Percentiles rank a stretch among this genome's conserved stretches.
These are phyloP conservation scores for Muricea muricata DNA, from an alignment of 92 coral and sea anemone species.

Conservation along the genomic window DNA sequence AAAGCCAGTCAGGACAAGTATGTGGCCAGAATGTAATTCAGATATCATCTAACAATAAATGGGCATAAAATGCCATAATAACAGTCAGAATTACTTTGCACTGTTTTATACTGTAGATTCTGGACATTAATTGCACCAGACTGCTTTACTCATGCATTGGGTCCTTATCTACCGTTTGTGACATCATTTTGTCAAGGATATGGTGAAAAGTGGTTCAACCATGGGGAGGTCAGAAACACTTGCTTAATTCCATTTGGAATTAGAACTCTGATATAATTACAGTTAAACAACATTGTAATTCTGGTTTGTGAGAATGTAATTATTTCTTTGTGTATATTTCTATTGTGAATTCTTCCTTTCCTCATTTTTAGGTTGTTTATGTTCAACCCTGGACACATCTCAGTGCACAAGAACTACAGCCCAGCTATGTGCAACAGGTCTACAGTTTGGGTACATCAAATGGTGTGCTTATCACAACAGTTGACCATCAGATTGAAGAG, in stretches of 20 bases:
- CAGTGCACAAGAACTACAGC: slow-evolving; percentile 88
- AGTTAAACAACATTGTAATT: too few relatives aligned
- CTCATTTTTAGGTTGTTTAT: slow-evolving; percentile 66
- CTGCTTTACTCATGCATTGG: slow-evolving; percentile 73
- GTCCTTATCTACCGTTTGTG: slow-evolving; percentile 75
- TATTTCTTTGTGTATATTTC: too few relatives aligned
- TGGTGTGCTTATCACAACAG: slow-evolving; percentile 71
- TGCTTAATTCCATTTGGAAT: too few relatives aligned
- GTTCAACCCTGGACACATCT: slow-evolving; percentile 87
- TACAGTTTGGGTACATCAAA: slow-evolving; percentile 83
- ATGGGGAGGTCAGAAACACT: slow-evolving; percentile 93
- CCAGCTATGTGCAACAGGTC: slow-evolving; percentile 76
- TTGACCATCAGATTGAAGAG: slow-evolving; percentile 67
- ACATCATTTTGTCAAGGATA: slow-evolving; percentile 90
- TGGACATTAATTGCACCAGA: slow-evolving; percentile 79
- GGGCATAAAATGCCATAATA: too few relatives aligned
- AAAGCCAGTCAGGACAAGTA: slow-evolving; percentile 84
- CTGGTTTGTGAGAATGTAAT: too few relatives aligned
- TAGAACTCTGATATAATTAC: too few relatives aligned
- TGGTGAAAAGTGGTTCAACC: slow-evolving; percentile 76
- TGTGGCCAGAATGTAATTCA: too few relatives aligned
- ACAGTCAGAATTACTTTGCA: too few relatives aligned
- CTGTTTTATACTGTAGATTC: slow-evolving; percentile 62
- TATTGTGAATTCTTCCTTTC: too few relatives aligned
- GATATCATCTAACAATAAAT: too few relatives aligned